Evolutionary conservation across 2,888 invertebrate genomes (phyloP).

Genomic region (Cremastinae sp.): DNA sequence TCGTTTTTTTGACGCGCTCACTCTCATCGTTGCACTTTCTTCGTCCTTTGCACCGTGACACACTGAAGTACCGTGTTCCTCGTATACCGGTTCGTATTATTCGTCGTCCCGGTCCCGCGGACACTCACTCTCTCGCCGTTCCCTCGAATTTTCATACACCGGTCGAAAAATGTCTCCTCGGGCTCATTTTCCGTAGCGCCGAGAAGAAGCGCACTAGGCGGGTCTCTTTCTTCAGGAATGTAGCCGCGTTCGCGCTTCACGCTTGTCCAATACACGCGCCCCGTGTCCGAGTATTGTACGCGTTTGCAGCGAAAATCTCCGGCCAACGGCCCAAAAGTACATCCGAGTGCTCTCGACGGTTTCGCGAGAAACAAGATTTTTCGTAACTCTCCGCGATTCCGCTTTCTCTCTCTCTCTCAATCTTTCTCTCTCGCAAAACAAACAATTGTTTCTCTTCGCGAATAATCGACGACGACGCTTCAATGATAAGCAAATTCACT

Average conservation of each 20-base stretch:
- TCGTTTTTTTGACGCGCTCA: background rate
- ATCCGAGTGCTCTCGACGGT: conserved; percentile 10
- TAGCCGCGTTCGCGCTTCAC: conserved; percentile 46
- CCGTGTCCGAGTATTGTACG: conserved; percentile 20
- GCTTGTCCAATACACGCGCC: background rate
- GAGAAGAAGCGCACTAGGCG: conserved; percentile 48
- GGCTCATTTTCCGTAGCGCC: conserved; percentile 27
- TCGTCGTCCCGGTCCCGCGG: background rate
- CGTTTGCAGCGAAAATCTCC: conserved; percentile 17
- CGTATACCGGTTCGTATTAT: background rate
- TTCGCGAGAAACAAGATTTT: conserved; percentile 2
- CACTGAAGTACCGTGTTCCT: background rate
- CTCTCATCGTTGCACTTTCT: conserved; percentile 19
- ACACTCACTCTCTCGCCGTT: conserved; percentile 6
- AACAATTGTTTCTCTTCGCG: too few species aligned
- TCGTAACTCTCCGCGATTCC: conserved; percentile 3
- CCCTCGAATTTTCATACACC: conserved; percentile 9
- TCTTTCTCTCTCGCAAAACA: conserved; percentile 3
- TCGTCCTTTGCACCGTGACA: background rate
- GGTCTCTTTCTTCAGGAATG: conserved; percentile 60
- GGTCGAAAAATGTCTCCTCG: background rate
- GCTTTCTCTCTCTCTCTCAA: conserved; percentile 13
- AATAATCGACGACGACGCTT: too few species aligned
- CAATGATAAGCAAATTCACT: too few species aligned
- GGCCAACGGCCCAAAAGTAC: conserved; percentile 4